phyloP scores from a whole-genome alignment of 1,140 invertebrate genomes.

The Rhyzopertha dominica region DNA sequence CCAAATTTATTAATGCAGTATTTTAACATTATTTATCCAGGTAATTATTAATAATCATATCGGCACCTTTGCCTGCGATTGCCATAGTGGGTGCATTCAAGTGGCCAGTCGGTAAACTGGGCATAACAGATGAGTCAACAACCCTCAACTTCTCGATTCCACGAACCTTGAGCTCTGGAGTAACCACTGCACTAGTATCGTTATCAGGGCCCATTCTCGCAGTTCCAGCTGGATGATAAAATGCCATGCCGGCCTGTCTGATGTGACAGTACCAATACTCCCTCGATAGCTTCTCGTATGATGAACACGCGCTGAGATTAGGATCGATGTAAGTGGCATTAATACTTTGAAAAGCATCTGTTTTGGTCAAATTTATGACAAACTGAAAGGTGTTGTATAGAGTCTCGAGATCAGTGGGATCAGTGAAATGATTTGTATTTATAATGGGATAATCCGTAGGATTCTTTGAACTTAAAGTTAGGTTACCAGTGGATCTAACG shows the following conservation, averaged over 20 bases:
- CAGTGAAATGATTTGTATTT: slow-evolving; percentile 60
- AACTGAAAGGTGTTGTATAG: slow-evolving; percentile 10
- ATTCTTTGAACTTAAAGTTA: slow-evolving; percentile 50
- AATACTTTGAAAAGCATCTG: slow-evolving; percentile 4
- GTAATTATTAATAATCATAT: no score
- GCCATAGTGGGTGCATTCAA: slow-evolving; percentile 69
- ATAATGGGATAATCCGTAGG: slow-evolving; percentile 60
- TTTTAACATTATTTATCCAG: no score
- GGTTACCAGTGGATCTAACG: slow-evolving; percentile 36
- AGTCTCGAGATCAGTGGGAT: slow-evolving; percentile 20
- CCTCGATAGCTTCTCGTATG: no score
- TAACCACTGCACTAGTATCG: slow-evolving; percentile 65
- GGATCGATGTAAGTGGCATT: neutral
- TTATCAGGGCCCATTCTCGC: slow-evolving; percentile 54
- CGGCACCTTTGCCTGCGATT: slow-evolving; percentile 80
- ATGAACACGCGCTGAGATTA: no score
- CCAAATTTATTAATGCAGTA: no score
- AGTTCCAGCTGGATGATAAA: slow-evolving; percentile 50
- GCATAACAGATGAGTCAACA: slow-evolving; percentile 71
- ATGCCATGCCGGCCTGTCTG: slow-evolving; percentile 38
- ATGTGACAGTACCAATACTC: no score
- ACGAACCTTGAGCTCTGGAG: slow-evolving; percentile 61
- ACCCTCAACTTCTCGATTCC: slow-evolving; percentile 63
- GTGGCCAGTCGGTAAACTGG: slow-evolving; percentile 61
- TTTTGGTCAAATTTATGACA: slow-evolving; percentile 5